Evolutionary conservation across 1,140 invertebrate genomes (phyloP), one percentile per base, ranked within the genome.

Genomic region (Drosophila pandora): DNA sequence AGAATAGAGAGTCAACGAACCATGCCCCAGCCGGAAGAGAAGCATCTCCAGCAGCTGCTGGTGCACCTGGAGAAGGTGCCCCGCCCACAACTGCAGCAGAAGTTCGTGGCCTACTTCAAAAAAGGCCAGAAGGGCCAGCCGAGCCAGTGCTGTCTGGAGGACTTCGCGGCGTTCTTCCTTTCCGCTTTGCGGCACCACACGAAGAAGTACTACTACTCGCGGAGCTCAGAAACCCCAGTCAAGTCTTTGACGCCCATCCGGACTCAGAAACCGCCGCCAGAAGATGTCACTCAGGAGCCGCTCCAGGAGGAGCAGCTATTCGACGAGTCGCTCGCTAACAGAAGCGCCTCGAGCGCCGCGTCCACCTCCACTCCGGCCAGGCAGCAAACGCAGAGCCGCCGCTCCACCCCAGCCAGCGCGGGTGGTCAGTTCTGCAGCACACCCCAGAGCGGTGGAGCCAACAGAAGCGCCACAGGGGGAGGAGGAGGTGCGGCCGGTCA

Each of bases 131-230:
- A 56, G 28, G 45, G 8, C 9, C 22, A 39, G 10, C 58, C 49
- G 10, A 59, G 23, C 7, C 23, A 13, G 2, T 85, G 89, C 54
- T 80, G 52, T 10, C 32, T 90, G 23, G 90, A 92, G 43, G 83
- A 90, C 23, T 92, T 92, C 65, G 85, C 90, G 4, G 60, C 81
- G 2, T 91, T 83, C 49, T 91, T 70, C 55, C 39, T 92, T 52
- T 87, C 81, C 70, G 68, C 87, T 39, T 13, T 92, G 32, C 79
- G 89, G 4, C 73, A 80, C 43, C 73, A 77, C 30, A 91, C 90
- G 7, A 83, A 89, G 5, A 8, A 9, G 3, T 77, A 90, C 71
- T 89, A 83, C 5, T 75, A 72, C 28, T 5, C 47, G 0, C 65
- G 64, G 7, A 76, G 62, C 25, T 37, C 73, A 23, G 75, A 84